Conservation (phyloP, 2,113 vertebrate species). For the Ailuropoda melanoleuca region DNA sequence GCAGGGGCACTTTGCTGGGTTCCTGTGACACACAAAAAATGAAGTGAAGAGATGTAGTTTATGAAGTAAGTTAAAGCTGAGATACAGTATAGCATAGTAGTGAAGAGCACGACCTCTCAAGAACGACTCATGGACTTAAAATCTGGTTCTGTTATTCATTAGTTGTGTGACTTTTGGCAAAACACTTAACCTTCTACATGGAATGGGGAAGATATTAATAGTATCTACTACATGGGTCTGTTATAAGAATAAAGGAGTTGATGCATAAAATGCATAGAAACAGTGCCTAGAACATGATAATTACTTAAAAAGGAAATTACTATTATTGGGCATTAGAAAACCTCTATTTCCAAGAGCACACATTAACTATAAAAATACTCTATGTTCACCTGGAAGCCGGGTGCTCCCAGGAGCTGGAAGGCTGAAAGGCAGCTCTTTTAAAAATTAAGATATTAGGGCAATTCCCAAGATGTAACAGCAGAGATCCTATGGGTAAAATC, state of each 20-base stretch:
- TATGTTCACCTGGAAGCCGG: background rate
- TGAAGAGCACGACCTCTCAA: background rate
- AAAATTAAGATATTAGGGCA: background rate
- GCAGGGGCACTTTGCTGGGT: background rate
- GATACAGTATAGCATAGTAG: background rate
- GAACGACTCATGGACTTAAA: background rate
- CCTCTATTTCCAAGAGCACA: background rate
- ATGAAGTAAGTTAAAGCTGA: slow-evolving; percentile 1
- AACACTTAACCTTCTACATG: background rate
- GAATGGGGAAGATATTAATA: background rate
- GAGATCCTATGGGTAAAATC: background rate
- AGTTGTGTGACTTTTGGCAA: background rate
- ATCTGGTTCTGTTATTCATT: background rate
- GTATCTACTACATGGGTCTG: background rate
- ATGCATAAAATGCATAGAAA: slow-evolving; percentile 23
- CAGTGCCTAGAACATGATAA: background rate
- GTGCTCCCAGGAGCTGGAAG: background rate
- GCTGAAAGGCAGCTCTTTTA: background rate
- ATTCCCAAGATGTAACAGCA: background rate
- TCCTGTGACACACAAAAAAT: background rate
- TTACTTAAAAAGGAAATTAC: background rate
- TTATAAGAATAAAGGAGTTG: slow-evolving; percentile 26
- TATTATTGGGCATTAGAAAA: background rate
- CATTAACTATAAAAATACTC: background rate
- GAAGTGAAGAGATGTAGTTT: background rate